Base-by-base conservation (phyloP, 2,888 invertebrate genomes). In the Ryuthela nishihirai region DNA sequence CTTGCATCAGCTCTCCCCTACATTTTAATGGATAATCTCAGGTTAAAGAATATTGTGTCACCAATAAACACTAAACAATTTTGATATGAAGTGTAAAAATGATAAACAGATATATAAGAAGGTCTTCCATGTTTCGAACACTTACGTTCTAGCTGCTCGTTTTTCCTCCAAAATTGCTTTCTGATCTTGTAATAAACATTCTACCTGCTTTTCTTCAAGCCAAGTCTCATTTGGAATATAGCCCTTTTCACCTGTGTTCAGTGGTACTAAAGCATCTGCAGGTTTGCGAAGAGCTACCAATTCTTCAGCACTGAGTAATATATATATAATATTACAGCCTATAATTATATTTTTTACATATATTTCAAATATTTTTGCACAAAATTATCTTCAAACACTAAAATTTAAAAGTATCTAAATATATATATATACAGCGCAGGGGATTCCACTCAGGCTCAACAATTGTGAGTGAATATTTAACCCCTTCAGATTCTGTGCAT, bases 1-100 rank as follows among this genome's bases (percentile, higher is more conserved):
- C 59, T 40, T 54, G 35, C 24, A 54, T 44, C 3, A 54, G 34
- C 25, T 59, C 59, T 26, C 44, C 34, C 12, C 59, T 58, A 32
- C 10, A 15, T 24, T 23, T 24, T 34, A 34, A 42, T 26, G 3
- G 42, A 25, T 20, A 32, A 20, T n/a, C n/a, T n/a, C n/a, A n/a
- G n/a, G n/a, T n/a, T n/a, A n/a, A n/a, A n/a, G 3, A 24, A 42
- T 25, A 20, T 3, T 3, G 1, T 9, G 15, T 5, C 4, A 40
- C 3, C 23, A 21, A 21, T 15, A 17, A 40, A 23, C 9, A 40
- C 1, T 4, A 40, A 40, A 10, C 20, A 38, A 17, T 3, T 15
- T 6, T 15, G 18, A 36, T 17, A 36, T 36, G 2, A 3, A 2
- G 18, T 6, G 3, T 12, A 21, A 44, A 17, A 38, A 38, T 6